Conservation (phyloP, 2,797 vertebrate species). For the Dermochelys coriacea region DNA sequence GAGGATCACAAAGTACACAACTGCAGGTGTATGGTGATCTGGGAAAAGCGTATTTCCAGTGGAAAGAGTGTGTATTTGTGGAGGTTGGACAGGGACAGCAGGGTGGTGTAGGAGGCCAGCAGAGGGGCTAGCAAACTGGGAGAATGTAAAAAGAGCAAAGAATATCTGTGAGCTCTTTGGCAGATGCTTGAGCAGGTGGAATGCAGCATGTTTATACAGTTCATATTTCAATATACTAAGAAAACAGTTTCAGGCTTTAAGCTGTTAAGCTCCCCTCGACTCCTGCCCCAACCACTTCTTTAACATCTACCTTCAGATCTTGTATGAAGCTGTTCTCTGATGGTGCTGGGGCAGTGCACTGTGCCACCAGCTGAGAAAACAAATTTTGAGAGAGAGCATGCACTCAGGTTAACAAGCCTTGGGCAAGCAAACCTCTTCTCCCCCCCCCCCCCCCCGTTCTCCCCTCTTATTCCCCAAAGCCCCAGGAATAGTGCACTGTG, state of each 20-base stretch:
- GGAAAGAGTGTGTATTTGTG: not conserved
- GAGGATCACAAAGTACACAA: not conserved
- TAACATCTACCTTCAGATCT: conserved; percentile 74
- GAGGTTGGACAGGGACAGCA: not conserved
- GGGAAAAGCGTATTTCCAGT: not conserved
- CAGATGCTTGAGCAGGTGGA: conserved; percentile 74
- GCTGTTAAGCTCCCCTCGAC: conserved; percentile 67
- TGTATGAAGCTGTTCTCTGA: conserved; percentile 71
- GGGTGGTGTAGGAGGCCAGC: not conserved
- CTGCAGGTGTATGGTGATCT: rapidly evolving
- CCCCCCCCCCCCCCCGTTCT: conserved; percentile 24
- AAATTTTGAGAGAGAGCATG: conserved; percentile 79
- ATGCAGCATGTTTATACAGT: conserved; percentile 76
- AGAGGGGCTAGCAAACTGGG: not conserved
- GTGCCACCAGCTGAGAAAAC: conserved; percentile 86
- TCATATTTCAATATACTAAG: conserved; percentile 76
- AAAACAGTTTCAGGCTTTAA: conserved; percentile 72
- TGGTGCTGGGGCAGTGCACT: conserved; percentile 63
- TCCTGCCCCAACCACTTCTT: conserved; percentile 70
- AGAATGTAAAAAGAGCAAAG: conserved; percentile 56
- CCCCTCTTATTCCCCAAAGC: conserved; percentile 58
- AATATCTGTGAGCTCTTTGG: conserved; percentile 64
- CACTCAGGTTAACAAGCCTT: conserved; percentile 74
- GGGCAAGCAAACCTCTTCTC: conserved; percentile 43
- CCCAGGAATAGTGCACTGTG: conserved; percentile 16